Percentiles rank a stretch among this genome's conserved stretches.
These are phyloP conservation scores for Paradoxurus hermaphroditus DNA, from an alignment of 2,113 vertebrate genomes.

Conservation along the genomic window DNA sequence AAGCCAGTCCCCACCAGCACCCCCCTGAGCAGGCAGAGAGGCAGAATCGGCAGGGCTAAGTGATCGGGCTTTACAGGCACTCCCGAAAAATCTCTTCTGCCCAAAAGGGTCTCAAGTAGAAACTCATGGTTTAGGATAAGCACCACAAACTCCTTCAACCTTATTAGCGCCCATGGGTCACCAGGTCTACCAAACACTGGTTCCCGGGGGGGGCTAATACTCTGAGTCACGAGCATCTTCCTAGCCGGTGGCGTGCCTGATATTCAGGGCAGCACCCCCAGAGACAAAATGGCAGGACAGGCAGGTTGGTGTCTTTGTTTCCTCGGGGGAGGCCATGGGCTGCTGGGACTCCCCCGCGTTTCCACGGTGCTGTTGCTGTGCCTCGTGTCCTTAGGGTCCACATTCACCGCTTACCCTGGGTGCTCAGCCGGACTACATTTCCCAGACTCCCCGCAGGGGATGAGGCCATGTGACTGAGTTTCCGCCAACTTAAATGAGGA, in stretches of 20 bases:
- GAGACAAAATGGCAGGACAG: neutral
- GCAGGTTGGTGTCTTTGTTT: neutral
- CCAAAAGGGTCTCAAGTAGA: neutral
- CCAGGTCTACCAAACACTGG: neutral
- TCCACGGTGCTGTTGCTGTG: neutral
- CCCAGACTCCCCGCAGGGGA: neutral
- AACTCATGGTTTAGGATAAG: neutral
- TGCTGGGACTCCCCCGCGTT: neutral
- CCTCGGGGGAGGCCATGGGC: neutral
- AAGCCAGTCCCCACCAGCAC: neutral
- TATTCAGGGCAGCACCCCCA: neutral
- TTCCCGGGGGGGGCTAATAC: neutral
- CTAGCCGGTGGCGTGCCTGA: neutral
- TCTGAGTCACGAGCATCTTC: neutral
- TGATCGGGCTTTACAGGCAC: neutral
- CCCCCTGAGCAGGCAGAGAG: neutral
- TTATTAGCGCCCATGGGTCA: neutral
- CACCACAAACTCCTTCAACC: no score
- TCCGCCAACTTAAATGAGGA: neutral
- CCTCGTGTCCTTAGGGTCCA: no score
- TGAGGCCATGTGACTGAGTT: neutral
- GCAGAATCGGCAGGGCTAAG: neutral
- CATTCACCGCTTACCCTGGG: neutral
- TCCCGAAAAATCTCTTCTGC: neutral
- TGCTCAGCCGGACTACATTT: neutral